A percentile compares a stretch with the other conserved stretches of the same genome.
Evolutionary conservation across 2,888 invertebrate genomes (phyloP).

Genomic region (Drosophila cognata): DNA sequence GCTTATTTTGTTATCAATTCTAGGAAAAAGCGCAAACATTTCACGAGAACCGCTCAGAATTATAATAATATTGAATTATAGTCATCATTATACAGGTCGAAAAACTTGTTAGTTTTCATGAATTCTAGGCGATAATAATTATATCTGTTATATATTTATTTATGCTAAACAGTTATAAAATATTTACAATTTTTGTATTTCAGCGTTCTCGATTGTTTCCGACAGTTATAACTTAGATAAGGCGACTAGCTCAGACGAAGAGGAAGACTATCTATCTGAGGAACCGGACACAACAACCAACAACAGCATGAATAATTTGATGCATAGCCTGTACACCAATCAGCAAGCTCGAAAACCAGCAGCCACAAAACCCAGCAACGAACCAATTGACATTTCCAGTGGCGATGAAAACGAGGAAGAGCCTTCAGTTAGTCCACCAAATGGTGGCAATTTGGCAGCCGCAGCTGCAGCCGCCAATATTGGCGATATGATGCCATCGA

Average conservation of each 20-base stretch:
- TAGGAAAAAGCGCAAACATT: not conserved
- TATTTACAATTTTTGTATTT: constrained; percentile 3
- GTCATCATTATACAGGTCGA: no score
- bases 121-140: not conserved
- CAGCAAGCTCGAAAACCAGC: constrained; percentile 71
- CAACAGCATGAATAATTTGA: constrained; percentile 83
- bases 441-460: constrained; percentile 31
- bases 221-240: constrained; percentile 88
- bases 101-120: not conserved
- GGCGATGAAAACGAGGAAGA: constrained; percentile 89
- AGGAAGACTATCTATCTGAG: constrained; percentile 82
- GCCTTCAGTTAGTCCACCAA: constrained; percentile 35
- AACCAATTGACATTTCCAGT: constrained; percentile 92
- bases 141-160: not conserved
- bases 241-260: constrained; percentile 84
- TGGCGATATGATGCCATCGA: constrained; percentile 7
- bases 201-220: constrained; percentile 90
- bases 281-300: constrained; percentile 35
- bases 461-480: not conserved
- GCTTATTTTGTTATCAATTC: constrained; percentile 1
- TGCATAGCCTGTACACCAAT: constrained; percentile 85
- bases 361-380: constrained; percentile 78
- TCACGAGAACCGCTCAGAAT: not conserved
- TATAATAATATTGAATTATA: not conserved
- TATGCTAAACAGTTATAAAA: not conserved